Base-by-base conservation (phyloP, 2,888 invertebrate species). In the Dicranocentrus wangi region DNA sequence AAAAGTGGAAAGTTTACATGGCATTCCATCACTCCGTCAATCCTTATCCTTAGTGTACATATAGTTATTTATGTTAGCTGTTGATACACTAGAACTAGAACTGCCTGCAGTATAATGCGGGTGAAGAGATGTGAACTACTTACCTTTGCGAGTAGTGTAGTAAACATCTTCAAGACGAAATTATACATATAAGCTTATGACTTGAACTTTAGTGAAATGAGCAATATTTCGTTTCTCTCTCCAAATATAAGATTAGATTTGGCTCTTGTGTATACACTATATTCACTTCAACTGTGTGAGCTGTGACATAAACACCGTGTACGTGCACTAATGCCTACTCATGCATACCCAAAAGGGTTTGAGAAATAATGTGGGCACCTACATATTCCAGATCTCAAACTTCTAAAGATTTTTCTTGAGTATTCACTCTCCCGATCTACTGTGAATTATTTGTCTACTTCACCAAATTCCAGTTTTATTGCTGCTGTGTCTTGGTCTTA, bases 191-290 rank as follows among this genome's bases (percentile, higher is more conserved):
- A 51, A n/a, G 10, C 10, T 17, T 70, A 42, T 70, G 27, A 72
- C 19, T 19, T 72, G 63, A 43, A 61, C 43, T 53, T 28, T n/a
- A 39, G 25, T 42, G 65, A 63, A 73, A 73, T 73, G 73, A 73
- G 65, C 73, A 55, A 53, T 63, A 47, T 51, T 47, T 42, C 39
- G 60, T 53, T 13, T 42, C 1, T 43, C 39, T 28, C 5, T 15
- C 5, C 23, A 5, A 23, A 32, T 15, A 15, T 25, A 42, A 23
- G 65, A 65, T 65, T 65, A 65, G 65, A 65, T 42, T n/a, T 23
- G 27, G 21, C 23, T 42, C 19, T 19, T 32, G 58, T 58, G 10
- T 21, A 23, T 42, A 47, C 17, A 47, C 23, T 58, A 2, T 21
- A 23, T 42, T 10, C 17, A 47, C 23, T 17, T 63, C 5, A 27